These are phyloP conservation scores for Nephrotoma appendiculata DNA, from an alignment of 2,888 invertebrate species.

Conservation along the genomic window DNA sequence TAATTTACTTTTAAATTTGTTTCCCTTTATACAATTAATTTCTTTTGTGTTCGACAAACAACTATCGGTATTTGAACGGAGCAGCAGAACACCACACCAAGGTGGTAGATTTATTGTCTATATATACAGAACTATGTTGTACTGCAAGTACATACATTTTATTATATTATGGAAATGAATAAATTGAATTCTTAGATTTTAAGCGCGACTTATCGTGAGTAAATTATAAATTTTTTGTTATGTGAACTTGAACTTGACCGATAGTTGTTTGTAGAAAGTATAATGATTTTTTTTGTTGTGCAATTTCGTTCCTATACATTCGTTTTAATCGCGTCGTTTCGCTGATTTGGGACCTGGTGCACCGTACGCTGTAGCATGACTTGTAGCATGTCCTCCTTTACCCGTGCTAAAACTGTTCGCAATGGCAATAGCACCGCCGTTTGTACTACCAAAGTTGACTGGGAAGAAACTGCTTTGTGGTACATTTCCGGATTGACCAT, in stretches of 20 bases:
- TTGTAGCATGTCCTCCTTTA: slow-evolving; percentile 30
- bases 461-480: slow-evolving; percentile 32
- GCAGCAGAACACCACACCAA: background rate
- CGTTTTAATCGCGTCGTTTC: background rate
- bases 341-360: slow-evolving; percentile 21
- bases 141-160: background rate
- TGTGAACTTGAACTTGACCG: background rate
- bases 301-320: background rate
- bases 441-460: slow-evolving; percentile 28
- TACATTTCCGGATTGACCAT: slow-evolving; percentile 7
- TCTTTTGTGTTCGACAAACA: background rate
- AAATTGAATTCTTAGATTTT: background rate
- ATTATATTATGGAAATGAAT: background rate
- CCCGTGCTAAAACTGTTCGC: slow-evolving; percentile 33
- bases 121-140: background rate
- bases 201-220: background rate
- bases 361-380: slow-evolving; percentile 32
- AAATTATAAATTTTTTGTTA: background rate
- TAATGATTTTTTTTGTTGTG: background rate
- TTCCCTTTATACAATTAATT: background rate
- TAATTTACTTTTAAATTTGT: background rate
- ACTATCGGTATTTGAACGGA: background rate
- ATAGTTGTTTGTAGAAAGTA: background rate
- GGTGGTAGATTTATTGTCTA: background rate
- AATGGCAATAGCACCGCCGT: slow-evolving; percentile 30